Conservation (phyloP, 1,140 invertebrate species). For the Helicoverpa armigera region DNA sequence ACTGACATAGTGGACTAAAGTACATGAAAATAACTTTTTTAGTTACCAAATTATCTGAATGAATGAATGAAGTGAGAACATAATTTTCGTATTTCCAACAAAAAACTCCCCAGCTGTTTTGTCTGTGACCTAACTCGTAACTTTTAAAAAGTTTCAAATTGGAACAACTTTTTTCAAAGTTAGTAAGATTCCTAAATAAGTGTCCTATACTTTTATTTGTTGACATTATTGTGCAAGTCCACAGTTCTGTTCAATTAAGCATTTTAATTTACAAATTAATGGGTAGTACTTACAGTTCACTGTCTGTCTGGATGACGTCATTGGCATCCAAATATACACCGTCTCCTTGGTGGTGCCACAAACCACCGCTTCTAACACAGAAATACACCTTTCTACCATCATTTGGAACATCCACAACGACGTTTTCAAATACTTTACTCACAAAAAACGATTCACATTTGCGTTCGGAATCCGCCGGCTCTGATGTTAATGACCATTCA, state of each 20-base stretch:
- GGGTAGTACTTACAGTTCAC: slow-evolving; percentile 56
- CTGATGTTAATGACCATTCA: slow-evolving; percentile 73
- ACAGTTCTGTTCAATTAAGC: slow-evolving; percentile 6
- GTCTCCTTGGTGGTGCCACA: slow-evolving; percentile 70
- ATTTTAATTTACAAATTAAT: slow-evolving; percentile 33
- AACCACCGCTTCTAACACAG: slow-evolving; percentile 69
- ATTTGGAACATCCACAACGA: slow-evolving; percentile 56
- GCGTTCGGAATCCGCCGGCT: slow-evolving; percentile 54
- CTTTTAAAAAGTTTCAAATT: slow-evolving; percentile 10
- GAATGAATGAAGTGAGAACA: no score
- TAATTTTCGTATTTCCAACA: no score
- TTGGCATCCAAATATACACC: slow-evolving; percentile 69
- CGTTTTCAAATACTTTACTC: slow-evolving; percentile 52
- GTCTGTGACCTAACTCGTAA: neutral
- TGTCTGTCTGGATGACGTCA: slow-evolving; percentile 70
- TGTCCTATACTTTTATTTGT: neutral
- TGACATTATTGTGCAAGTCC: neutral
- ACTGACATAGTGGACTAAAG: no score
- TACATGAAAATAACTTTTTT: no score
- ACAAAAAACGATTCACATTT: slow-evolving; percentile 42
- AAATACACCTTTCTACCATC: slow-evolving; percentile 67
- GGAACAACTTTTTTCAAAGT: neutral
- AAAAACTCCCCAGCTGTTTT: no score
- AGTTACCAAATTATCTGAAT: no score
- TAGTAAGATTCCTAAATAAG: neutral